phyloP scores from a whole-genome alignment of 2,888 invertebrate species.

The Galeruca laticollis region DNA sequence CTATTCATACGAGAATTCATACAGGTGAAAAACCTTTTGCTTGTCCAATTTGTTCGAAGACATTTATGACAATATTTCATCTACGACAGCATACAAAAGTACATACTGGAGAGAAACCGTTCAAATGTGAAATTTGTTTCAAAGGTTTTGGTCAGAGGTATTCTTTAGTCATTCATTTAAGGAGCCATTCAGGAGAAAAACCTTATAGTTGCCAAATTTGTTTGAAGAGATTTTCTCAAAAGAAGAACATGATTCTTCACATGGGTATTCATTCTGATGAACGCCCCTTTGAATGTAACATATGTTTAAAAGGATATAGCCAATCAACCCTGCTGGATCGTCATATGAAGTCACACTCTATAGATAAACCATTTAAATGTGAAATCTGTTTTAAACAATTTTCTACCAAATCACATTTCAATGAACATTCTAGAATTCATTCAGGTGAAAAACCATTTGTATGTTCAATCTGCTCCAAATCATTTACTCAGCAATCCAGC shows the following conservation, averaged over 20 bases:
- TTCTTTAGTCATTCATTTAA: neutral
- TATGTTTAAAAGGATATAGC: conserved; percentile 90
- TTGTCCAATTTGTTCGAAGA: conserved; percentile 15
- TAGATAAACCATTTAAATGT: conserved; percentile 93
- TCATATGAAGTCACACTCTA: conserved; percentile 90
- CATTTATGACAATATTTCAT: neutral
- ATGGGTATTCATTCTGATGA: conserved; percentile 91
- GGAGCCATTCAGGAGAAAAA: conserved; percentile 20
- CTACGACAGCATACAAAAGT: neutral
- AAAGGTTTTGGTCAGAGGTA: conserved; percentile 4
- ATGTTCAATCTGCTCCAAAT: conserved; percentile 75
- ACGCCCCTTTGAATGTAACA: conserved; percentile 87
- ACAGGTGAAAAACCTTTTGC: conserved; percentile 4
- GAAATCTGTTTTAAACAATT: conserved; percentile 91
- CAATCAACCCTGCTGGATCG: conserved; percentile 90
- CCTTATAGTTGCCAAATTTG: conserved; percentile 18
- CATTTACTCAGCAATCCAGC: conserved; percentile 96
- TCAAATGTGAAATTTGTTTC: conserved; percentile 15
- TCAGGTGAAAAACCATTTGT: conserved; percentile 16
- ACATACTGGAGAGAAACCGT: conserved; percentile 15
- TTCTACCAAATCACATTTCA: conserved; percentile 90
- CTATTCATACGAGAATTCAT: conserved; percentile 1
- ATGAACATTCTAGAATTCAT: conserved; percentile 78
- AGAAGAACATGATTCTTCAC: conserved; percentile 88
- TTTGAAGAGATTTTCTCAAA: conserved; percentile 68